A percentile compares a stretch with the other conserved stretches of the same genome.
These are phyloP conservation scores for Diplodus sargus DNA, from an alignment of 2,797 vertebrate species.

Conservation along the genomic window DNA sequence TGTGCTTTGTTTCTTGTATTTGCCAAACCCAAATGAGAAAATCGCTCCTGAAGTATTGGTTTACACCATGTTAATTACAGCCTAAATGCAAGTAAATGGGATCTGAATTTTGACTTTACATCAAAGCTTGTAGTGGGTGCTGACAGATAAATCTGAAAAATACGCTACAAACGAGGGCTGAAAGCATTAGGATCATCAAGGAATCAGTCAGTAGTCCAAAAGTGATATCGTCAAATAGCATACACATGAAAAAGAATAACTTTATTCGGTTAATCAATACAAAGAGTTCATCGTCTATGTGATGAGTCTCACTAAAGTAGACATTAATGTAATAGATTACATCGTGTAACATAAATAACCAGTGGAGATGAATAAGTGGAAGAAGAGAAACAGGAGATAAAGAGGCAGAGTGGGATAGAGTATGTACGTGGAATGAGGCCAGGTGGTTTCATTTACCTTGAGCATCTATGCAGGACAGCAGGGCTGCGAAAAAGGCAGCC, in stretches of 20 bases:
- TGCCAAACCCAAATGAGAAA: slow-evolving; percentile 51
- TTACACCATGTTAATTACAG: slow-evolving; percentile 48
- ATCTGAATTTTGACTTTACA: slow-evolving; percentile 41
- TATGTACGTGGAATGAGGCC: slow-evolving; percentile 44
- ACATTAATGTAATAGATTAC: slow-evolving; percentile 41
- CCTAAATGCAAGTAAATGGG: slow-evolving; percentile 25
- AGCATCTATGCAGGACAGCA: slow-evolving; percentile 91
- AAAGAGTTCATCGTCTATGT: slow-evolving; percentile 51
- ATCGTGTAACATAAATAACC: slow-evolving; percentile 38
- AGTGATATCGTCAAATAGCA: slow-evolving; percentile 60
- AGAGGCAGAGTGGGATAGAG: slow-evolving; percentile 52
- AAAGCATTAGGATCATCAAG: slow-evolving; percentile 44
- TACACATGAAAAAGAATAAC: slow-evolving; percentile 63
- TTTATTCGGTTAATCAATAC: slow-evolving; percentile 76
- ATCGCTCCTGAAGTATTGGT: slow-evolving; percentile 26
- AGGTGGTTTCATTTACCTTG: slow-evolving; percentile 91
- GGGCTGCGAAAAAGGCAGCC: slow-evolving; percentile 88
- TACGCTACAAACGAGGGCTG: slow-evolving; percentile 34
- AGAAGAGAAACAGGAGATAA: slow-evolving; percentile 52
- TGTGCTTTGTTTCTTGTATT: slow-evolving; percentile 24
- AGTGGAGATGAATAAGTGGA: slow-evolving; percentile 37
- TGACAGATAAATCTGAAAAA: slow-evolving; percentile 32
- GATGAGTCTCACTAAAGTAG: slow-evolving; percentile 18
- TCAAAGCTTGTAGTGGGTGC: slow-evolving; percentile 37
- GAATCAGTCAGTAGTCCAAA: slow-evolving; percentile 39